Evolutionary conservation across 2,888 invertebrate species (phyloP).

Genomic region (Tolmerus cingulatus): DNA sequence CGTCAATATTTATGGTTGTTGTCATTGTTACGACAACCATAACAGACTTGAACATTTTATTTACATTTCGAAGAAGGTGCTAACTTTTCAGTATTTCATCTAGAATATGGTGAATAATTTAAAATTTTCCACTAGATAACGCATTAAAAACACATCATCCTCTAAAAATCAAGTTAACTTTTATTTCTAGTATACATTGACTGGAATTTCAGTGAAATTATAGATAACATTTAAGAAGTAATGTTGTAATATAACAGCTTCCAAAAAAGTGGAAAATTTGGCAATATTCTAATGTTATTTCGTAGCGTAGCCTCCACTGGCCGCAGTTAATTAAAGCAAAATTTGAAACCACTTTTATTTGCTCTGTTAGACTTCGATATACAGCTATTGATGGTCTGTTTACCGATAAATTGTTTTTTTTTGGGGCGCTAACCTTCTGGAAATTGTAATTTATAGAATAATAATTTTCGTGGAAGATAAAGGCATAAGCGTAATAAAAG

Average conservation of each 20-base stretch:
- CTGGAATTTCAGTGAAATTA: not conserved
- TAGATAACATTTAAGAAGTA: not conserved
- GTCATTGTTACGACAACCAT: not conserved
- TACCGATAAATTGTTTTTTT: too few relatives aligned
- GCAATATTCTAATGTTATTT: too few relatives aligned
- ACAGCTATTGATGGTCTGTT: too few relatives aligned
- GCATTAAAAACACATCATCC: not conserved
- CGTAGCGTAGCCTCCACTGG: too few relatives aligned
- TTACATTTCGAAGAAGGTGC: not conserved
- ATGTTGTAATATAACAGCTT: not conserved
- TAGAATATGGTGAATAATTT: not conserved
- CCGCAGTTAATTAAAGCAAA: too few relatives aligned
- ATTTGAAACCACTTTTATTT: too few relatives aligned
- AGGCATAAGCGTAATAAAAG: too few relatives aligned
- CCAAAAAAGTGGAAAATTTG: too few relatives aligned
- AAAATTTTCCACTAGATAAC: not conserved
- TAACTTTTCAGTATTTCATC: not conserved
- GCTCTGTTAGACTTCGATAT: too few relatives aligned
- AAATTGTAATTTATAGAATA: too few relatives aligned
- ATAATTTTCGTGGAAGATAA: too few relatives aligned
- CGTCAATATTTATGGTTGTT: not conserved
- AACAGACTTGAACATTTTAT: not conserved
- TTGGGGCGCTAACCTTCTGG: too few relatives aligned
- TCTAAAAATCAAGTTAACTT: not conserved
- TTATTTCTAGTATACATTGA: not conserved